These are phyloP conservation scores for Campoplex nolae DNA, from an alignment of 2,888 invertebrate species.

Conservation along the genomic window DNA sequence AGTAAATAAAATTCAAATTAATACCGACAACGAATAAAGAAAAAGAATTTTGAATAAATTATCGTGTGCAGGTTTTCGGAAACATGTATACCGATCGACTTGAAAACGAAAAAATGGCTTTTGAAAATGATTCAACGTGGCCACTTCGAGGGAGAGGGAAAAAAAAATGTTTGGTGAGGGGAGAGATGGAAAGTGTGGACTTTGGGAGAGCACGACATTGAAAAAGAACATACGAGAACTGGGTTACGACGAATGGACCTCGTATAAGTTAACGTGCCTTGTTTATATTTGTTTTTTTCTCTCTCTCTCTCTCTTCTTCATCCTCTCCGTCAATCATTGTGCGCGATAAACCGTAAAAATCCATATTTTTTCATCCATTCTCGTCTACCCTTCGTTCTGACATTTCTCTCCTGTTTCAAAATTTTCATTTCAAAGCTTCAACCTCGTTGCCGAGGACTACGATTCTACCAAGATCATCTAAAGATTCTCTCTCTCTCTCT, in stretches of 20 bases:
- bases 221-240: constrained; percentile 40
- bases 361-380: constrained; percentile 9
- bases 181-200: constrained; percentile 25
- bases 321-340: constrained; percentile 40
- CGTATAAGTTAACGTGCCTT: constrained; percentile 59
- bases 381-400: constrained; percentile 28
- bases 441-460: constrained; percentile 46
- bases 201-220: constrained; percentile 38
- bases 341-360: constrained; percentile 58
- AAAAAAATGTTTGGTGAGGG: neutral
- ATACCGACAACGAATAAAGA: neutral
- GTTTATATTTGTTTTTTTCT: constrained; percentile 2
- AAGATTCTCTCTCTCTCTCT: neutral
- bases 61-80: neutral
- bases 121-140: constrained; percentile 18
- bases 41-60: neutral
- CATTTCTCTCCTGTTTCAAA: constrained; percentile 25
- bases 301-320: neutral
- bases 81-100: neutral
- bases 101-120: neutral
- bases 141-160: neutral
- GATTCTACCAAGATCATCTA: constrained; percentile 51
- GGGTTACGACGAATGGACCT: constrained; percentile 48
- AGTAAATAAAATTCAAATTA: neutral
- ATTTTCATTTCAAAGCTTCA: constrained; percentile 39